These are phyloP conservation scores for Lutra lutra DNA, from an alignment of 2,797 vertebrate species.

Conservation along the genomic window DNA sequence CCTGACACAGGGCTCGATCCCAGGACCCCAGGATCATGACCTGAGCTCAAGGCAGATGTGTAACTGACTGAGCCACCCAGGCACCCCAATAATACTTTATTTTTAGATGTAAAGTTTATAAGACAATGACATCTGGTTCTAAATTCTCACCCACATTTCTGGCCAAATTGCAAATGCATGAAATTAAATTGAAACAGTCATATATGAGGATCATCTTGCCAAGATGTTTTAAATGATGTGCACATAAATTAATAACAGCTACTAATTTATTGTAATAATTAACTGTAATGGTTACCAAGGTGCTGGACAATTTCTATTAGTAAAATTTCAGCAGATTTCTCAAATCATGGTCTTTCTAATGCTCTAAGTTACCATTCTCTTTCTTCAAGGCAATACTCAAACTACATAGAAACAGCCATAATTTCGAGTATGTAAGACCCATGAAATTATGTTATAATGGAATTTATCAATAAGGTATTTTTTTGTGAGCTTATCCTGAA, in stretches of 20 bases:
- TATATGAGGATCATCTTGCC: neutral
- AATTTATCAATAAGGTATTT: conserved; percentile 8
- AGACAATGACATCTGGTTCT: neutral
- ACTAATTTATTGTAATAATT: conserved; percentile 32
- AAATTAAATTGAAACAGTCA: conserved; percentile 36
- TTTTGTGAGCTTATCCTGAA: neutral
- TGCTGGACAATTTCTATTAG: neutral
- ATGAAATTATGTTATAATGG: neutral
- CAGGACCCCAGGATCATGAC: neutral
- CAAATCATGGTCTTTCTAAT: neutral
- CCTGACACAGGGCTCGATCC: no score
- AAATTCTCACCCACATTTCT: conserved; percentile 21
- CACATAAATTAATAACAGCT: conserved; percentile 39
- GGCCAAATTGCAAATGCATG: conserved; percentile 13
- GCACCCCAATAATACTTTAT: neutral
- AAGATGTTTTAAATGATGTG: conserved; percentile 21
- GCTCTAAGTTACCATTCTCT: neutral
- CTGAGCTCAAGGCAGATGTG: neutral
- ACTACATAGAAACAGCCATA: neutral
- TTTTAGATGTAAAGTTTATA: neutral
- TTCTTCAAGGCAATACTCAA: neutral
- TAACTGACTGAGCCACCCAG: neutral
- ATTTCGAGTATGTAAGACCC: neutral
- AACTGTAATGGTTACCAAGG: conserved; percentile 12
- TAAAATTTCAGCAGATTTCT: conserved; percentile 16